Evolutionary conservation across 2,113 vertebrate genomes (phyloP), one percentile per base, ranked within the genome.

Genomic region (Pholis gunnellus): DNA sequence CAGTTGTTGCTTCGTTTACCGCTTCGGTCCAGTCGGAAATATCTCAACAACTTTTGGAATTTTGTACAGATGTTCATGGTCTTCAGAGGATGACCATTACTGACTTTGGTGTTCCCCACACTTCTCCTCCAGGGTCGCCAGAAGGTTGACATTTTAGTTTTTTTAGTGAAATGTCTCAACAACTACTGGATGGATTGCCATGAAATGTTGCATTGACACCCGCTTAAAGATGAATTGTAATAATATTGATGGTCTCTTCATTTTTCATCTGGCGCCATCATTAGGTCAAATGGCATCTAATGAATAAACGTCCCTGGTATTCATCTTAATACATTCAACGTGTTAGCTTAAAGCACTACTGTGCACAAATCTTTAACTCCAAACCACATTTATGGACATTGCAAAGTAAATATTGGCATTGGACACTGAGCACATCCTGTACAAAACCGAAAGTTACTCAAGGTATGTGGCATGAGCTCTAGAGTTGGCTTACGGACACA

Each of bases 401-500:
- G 6, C 34, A 34, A 34, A 6, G 34, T 34, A 6, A 34, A 34
- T 34, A 27, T n/a, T 50, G 17, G 20, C 6, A 36, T 9, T 27
- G 18, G 20, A 42, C 7, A 9, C 29, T 4, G 3, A n/a, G 38
- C 27, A 56, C 44, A 64, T 72, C 25, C 20, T 36, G 36, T 18
- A 54, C 34, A 73, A 22, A 67, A 10, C 59, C 18, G 20, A 67
- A 46, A 46, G 8, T 57, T 5, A 2, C 14, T 48, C 46, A 20
- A 11, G 17, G n/a, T 22, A 18, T 14, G 15, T 34, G 46, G 11
- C 9, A n/a, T 18, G 9, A 42, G 4, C 18, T 84, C 70, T 40
- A 14, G 72, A 82, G 50, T 59, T 79, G 60, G 68, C 50, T n/a
- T 61, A 4, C 22, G 34, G 57, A 31, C 31, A 56, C 56, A 73